phyloP scores from a whole-genome alignment of 2,113 vertebrate genomes.

The Chrysemys picta region DNA sequence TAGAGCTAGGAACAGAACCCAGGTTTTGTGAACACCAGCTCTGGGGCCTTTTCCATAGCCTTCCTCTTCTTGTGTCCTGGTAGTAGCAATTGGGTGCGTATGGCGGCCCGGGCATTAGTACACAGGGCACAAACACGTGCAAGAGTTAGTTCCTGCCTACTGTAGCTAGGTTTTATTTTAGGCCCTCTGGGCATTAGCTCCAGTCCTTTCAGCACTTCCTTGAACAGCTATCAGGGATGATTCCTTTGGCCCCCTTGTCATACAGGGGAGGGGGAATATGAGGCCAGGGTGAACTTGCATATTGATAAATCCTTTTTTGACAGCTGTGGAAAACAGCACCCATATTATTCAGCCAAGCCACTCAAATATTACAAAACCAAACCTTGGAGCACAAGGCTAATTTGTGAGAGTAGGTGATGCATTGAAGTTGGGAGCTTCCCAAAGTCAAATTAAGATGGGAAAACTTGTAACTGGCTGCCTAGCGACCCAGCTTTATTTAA shows the following conservation, averaged over 20 bases:
- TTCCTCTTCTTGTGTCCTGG: neutral
- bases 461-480: neutral
- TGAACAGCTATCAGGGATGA: neutral
- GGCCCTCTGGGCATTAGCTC: neutral
- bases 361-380: neutral
- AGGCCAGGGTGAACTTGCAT: neutral
- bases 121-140: neutral
- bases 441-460: neutral
- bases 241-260: neutral
- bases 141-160: neutral
- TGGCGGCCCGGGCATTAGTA: neutral
- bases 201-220: neutral
- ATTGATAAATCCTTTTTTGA: neutral
- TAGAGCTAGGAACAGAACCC: neutral
- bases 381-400: neutral
- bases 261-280: neutral
- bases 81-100: neutral
- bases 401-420: neutral
- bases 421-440: neutral
- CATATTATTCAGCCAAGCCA: neutral
- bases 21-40: neutral
- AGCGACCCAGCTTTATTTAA: neutral
- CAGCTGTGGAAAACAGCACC: neutral
- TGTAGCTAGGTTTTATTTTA: neutral
- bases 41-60: neutral